phyloP scores from a whole-genome alignment of 2,797 vertebrate species.

The Macrochelys suwanniensis region DNA sequence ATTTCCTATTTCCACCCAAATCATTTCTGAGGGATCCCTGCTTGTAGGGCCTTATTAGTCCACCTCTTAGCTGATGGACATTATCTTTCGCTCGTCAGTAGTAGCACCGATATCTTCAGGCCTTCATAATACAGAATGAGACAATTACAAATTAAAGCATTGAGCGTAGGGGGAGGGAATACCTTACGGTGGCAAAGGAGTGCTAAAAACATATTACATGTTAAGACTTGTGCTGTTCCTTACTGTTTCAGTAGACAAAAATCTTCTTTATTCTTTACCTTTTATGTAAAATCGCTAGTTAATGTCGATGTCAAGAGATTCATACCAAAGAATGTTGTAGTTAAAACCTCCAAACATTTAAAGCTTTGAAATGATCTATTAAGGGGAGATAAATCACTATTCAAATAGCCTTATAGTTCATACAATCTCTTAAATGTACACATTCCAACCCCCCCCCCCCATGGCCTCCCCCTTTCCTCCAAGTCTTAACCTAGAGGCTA shows the following conservation, averaged over 20 bases:
- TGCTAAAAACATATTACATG: neutral
- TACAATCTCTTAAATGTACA: neutral
- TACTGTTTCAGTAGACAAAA: neutral
- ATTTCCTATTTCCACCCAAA: neutral
- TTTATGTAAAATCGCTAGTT: neutral
- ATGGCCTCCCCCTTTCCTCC: neutral
- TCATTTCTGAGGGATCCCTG: neutral
- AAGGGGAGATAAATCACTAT: neutral
- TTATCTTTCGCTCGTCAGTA: neutral
- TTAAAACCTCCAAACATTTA: constrained; percentile 4
- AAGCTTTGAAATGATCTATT: neutral
- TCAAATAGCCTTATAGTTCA: neutral
- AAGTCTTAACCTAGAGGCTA: neutral
- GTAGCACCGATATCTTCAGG: neutral
- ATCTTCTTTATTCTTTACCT: neutral
- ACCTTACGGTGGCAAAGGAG: neutral
- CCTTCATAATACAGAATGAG: neutral
- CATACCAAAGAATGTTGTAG: neutral
- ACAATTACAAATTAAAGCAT: neutral
- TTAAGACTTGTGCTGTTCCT: neutral
- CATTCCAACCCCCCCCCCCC: neutral
- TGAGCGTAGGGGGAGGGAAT: neutral
- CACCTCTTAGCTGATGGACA: neutral
- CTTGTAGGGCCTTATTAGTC: neutral
- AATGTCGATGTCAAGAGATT: neutral